phyloP scores from a whole-genome alignment of 2,888 invertebrate genomes.

The Protophormia terraenovae region DNA sequence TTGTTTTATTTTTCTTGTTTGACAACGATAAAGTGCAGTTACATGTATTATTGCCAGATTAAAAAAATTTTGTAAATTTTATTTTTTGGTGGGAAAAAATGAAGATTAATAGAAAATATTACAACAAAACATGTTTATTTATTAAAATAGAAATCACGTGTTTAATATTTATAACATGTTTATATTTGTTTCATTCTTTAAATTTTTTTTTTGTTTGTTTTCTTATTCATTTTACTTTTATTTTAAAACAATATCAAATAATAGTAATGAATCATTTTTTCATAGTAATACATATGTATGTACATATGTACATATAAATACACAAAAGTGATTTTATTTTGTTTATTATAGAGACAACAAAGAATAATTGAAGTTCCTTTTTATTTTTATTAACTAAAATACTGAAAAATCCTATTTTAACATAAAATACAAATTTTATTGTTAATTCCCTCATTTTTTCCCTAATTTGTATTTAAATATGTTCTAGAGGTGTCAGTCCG shows the following conservation, averaged over 20 bases:
- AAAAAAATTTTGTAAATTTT: neutral
- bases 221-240: neutral
- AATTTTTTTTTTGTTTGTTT: neutral
- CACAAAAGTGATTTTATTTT: neutral
- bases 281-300: neutral
- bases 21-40: constrained; percentile 24
- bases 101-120: neutral
- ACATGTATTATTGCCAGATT: constrained; percentile 32
- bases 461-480: too few relatives aligned
- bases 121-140: constrained; percentile 38
- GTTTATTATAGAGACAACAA: neutral
- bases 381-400: too few relatives aligned
- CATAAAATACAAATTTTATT: too few relatives aligned
- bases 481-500: too few relatives aligned
- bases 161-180: neutral
- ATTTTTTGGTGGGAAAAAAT: constrained; percentile 7
- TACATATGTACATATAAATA: neutral
- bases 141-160: constrained; percentile 30
- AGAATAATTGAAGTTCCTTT: neutral
- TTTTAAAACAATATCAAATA: neutral
- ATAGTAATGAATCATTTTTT: neutral
- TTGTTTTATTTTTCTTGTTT: neutral
- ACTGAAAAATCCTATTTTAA: too few relatives aligned
- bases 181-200: neutral
- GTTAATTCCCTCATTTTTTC: too few relatives aligned